phyloP scores from a whole-genome alignment of 2,113 vertebrate species.

The Scalopus aquaticus region DNA sequence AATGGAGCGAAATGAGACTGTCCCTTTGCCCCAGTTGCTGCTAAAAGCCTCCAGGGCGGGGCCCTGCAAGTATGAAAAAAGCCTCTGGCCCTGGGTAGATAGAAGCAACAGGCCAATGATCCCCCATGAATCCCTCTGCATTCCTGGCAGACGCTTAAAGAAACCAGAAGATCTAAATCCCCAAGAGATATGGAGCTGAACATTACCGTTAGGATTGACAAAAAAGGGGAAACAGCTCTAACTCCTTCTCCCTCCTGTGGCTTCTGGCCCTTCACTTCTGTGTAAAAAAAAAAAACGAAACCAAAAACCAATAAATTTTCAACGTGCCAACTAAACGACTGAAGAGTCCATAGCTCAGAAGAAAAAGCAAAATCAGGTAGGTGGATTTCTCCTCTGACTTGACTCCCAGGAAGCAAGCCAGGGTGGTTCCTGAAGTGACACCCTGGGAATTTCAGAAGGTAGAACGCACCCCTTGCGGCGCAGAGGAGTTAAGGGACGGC shows the following conservation, averaged over 20 bases:
- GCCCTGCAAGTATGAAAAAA: background rate
- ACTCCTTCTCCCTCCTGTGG: slow-evolving; percentile 11
- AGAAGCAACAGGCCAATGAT: background rate
- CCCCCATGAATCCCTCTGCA: background rate
- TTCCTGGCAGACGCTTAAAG: background rate
- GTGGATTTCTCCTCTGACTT: background rate
- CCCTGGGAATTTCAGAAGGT: background rate
- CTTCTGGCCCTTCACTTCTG: slow-evolving; percentile 41
- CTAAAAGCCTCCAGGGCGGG: slow-evolving; percentile 24
- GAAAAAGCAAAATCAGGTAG: background rate
- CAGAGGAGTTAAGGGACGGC: background rate
- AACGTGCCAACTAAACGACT: slow-evolving; percentile 13
- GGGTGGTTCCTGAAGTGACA: background rate
- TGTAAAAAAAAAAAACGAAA: background rate
- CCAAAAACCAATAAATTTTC: background rate
- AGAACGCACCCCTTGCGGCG: background rate
- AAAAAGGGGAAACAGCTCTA: slow-evolving; percentile 38
- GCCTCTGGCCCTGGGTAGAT: slow-evolving; percentile 34
- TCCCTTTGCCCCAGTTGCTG: slow-evolving; percentile 10
- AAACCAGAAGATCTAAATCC: slow-evolving; percentile 36
- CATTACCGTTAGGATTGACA: slow-evolving; percentile 18
- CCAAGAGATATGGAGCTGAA: slow-evolving; percentile 27
- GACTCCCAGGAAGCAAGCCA: background rate
- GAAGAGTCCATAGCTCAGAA: slow-evolving; percentile 23
- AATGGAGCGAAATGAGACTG: background rate